A percentile compares a stretch with the other conserved stretches of the same genome.
phyloP scores from a whole-genome alignment of 2,113 vertebrate genomes.

The Bujurquina vittata region DNA sequence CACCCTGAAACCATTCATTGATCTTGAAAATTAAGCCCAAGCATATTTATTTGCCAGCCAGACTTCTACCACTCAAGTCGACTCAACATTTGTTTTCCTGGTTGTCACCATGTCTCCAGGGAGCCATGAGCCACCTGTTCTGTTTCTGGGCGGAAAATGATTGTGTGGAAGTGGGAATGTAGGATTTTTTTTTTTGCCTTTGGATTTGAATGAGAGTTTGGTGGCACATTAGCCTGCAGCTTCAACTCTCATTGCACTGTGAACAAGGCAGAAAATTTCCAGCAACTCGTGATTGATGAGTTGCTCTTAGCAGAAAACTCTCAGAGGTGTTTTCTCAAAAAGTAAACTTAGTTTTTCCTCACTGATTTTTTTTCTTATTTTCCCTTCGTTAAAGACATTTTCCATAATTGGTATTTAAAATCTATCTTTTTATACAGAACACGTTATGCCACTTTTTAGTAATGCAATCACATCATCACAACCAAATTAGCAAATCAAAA shows the following conservation, averaged over 20 bases:
- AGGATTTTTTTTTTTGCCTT: slow-evolving; percentile 31
- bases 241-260: slow-evolving; percentile 23
- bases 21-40: slow-evolving; percentile 67
- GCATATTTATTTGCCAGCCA: slow-evolving; percentile 61
- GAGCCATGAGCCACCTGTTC: slow-evolving; percentile 71
- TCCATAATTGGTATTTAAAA: not conserved
- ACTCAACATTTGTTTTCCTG: slow-evolving; percentile 75
- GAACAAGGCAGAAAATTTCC: slow-evolving; percentile 48
- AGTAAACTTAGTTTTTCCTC: slow-evolving; percentile 11
- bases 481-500: not conserved
- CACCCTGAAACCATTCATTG: slow-evolving; percentile 56
- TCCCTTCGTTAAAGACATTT: not conserved
- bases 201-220: slow-evolving; percentile 35
- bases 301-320: slow-evolving; percentile 19
- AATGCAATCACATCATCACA: not conserved
- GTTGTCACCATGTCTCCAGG: slow-evolving; percentile 64
- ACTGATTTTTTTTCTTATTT: slow-evolving; percentile 24
- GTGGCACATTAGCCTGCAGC: slow-evolving; percentile 52
- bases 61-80: slow-evolving; percentile 53
- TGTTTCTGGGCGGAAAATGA: slow-evolving; percentile 40
- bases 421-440: not conserved
- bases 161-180: slow-evolving; percentile 33
- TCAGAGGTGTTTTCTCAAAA: slow-evolving; percentile 33
- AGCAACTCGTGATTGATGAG: slow-evolving; percentile 62
- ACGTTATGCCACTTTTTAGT: not conserved